These are phyloP conservation scores for Bursaphelenchus okinawaensis DNA, from an alignment of 2,888 invertebrate genomes.

Conservation along the genomic window DNA sequence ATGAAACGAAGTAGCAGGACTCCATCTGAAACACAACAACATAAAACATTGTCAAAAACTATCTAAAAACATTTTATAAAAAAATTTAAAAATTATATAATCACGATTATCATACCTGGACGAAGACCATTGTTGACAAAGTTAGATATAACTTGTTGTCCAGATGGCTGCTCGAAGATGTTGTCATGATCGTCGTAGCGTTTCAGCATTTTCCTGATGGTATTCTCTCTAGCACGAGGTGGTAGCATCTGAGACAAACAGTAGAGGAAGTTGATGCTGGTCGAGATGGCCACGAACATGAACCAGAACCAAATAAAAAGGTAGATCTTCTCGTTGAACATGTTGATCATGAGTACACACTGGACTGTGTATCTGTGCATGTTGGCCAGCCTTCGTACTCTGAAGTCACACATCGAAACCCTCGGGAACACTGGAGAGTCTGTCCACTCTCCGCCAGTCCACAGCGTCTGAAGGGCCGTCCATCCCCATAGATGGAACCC, in stretches of 20 bases:
- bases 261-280: slow-evolving; percentile 60
- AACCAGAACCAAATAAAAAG: slow-evolving; percentile 60
- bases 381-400: slow-evolving; percentile 58
- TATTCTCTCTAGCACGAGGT: slow-evolving; percentile 28
- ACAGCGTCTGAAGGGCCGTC: slow-evolving; percentile 50
- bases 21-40: slow-evolving; percentile 49
- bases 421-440: slow-evolving; percentile 48
- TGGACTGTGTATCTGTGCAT: slow-evolving; percentile 55
- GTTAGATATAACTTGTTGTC: slow-evolving; percentile 21
- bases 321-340: slow-evolving; percentile 58
- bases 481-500: slow-evolving; percentile 56
- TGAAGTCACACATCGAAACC: slow-evolving; percentile 41
- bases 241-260: slow-evolving; percentile 57
- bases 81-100: no score
- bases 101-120: slow-evolving; percentile 36
- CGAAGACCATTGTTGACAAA: slow-evolving; percentile 44
- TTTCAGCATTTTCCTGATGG: slow-evolving; percentile 26
- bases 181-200: slow-evolving; percentile 25
- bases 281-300: slow-evolving; percentile 59
- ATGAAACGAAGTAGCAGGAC: slow-evolving; percentile 55
- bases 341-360: slow-evolving; percentile 57
- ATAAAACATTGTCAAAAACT: no score
- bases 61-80: no score
- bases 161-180: slow-evolving; percentile 22
- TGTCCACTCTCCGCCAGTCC: slow-evolving; percentile 53